Evolutionary conservation across 1,140 invertebrate species (phyloP).

Genomic region (Mizuhopecten yessoensis): DNA sequence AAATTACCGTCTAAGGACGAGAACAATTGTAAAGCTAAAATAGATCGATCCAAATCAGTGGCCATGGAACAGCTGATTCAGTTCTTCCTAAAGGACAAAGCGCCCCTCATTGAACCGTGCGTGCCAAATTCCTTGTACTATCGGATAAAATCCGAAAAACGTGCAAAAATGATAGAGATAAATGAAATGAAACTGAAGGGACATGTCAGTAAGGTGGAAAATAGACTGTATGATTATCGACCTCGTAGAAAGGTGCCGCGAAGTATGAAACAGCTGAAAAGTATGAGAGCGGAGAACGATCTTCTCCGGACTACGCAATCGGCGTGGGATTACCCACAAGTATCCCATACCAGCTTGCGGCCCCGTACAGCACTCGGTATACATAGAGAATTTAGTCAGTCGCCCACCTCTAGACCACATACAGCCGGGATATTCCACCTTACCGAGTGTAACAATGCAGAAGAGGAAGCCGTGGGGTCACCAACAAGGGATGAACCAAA

Average conservation of each 20-base stretch:
- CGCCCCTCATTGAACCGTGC: constrained; percentile 74
- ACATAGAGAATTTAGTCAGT: constrained; percentile 24
- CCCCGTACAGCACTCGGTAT: constrained; percentile 50
- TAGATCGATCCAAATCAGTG: constrained; percentile 60
- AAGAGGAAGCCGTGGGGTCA: constrained; percentile 53
- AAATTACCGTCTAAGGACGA: constrained; percentile 61
- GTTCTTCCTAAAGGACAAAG: constrained; percentile 71
- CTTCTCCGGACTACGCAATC: constrained; percentile 58
- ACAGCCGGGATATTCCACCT: constrained; percentile 57
- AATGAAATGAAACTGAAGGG: constrained; percentile 42
- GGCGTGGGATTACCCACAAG: constrained; percentile 29
- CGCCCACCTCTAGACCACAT: constrained; percentile 40
- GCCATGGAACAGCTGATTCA: constrained; percentile 69
- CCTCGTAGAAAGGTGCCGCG: constrained; percentile 66
- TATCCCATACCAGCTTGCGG: constrained; percentile 41
- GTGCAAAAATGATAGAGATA: constrained; percentile 60
- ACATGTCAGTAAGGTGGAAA: constrained; percentile 51
- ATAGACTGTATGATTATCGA: constrained; percentile 39
- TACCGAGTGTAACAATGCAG: constrained; percentile 61
- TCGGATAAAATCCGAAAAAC: constrained; percentile 68
- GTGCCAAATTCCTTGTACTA: constrained; percentile 73
- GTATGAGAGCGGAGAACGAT: constrained; percentile 71
- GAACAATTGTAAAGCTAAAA: constrained; percentile 52
- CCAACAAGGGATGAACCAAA: constrained; percentile 48
- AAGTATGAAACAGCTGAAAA: constrained; percentile 73